phyloP scores from a whole-genome alignment of 2,888 invertebrate species.

The Agonopterix arenella region DNA sequence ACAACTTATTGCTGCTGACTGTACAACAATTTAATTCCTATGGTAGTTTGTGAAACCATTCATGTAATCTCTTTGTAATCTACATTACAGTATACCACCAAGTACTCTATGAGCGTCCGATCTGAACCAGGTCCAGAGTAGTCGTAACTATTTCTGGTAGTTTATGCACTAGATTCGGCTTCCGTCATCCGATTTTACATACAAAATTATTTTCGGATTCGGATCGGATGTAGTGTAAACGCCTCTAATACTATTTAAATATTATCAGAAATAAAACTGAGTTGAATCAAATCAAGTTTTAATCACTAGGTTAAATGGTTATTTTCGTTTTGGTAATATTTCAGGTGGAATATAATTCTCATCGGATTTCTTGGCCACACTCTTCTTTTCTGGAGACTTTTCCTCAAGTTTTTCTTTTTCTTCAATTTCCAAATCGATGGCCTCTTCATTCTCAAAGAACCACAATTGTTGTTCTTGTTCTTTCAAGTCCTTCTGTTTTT shows the following conservation, averaged over 20 bases:
- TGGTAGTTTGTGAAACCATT: too few species aligned
- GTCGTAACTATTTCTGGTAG: too few species aligned
- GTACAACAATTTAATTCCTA: too few species aligned
- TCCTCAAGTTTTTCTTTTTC: conserved; percentile 64
- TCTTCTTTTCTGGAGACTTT: conserved; percentile 53
- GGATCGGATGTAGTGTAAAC: background rate
- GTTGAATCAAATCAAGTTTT: too few species aligned
- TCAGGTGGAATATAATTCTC: conserved; percentile 85
- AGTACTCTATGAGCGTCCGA: too few species aligned
- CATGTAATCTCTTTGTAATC: too few species aligned
- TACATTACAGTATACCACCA: too few species aligned
- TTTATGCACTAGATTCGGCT: too few species aligned
- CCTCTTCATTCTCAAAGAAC: conserved; percentile 90
- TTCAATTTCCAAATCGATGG: conserved; percentile 83
- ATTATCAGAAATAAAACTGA: too few species aligned
- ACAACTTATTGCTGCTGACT: too few species aligned
- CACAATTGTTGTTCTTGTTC: conserved; percentile 80
- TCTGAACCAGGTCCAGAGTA: too few species aligned
- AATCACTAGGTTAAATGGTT: conserved; percentile 8
- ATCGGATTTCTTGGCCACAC: conserved; percentile 61
- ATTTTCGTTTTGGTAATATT: conserved; percentile 63
- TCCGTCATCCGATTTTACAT: too few species aligned
- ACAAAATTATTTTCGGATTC: background rate
- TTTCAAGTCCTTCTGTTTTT: conserved; percentile 74
- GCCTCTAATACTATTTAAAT: background rate